Evolutionary conservation across 2,113 vertebrate genomes (phyloP).

Genomic region (Cichladusa arquata): DNA sequence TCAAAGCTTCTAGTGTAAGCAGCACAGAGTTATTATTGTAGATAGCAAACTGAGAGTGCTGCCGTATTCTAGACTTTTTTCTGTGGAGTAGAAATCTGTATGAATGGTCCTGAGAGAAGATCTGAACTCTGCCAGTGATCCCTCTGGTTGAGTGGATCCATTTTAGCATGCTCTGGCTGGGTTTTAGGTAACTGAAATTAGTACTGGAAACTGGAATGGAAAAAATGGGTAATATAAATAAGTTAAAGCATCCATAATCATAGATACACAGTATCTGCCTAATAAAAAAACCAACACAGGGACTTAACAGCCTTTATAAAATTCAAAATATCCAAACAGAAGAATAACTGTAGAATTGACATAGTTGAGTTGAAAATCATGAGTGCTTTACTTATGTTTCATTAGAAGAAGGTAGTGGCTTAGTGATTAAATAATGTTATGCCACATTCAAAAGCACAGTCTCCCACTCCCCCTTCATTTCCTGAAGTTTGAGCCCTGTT

Average conservation of each 20-base stretch:
- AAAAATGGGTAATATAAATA: constrained; percentile 46
- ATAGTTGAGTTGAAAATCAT: background rate
- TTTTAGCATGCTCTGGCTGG: background rate
- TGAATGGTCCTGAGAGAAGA: background rate
- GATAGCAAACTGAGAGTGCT: background rate
- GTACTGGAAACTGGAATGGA: constrained; percentile 22
- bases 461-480: constrained; percentile 7
- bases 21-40: background rate
- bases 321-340: background rate
- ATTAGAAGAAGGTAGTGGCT: background rate
- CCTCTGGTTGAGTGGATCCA: background rate
- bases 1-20: background rate
- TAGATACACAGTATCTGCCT: background rate
- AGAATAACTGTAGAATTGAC: background rate
- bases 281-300: background rate
- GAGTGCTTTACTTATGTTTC: background rate
- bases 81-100: background rate
- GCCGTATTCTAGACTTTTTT: background rate
- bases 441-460: background rate
- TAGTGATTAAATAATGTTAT: background rate
- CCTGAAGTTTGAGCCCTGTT: constrained; percentile 17
- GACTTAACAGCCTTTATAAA: background rate
- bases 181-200: constrained; percentile 39
- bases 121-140: background rate
- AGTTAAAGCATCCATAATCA: constrained; percentile 21